These are phyloP conservation scores for Caenorhabditis becei DNA, from an alignment of 2,888 invertebrate species.

Conservation along the genomic window DNA sequence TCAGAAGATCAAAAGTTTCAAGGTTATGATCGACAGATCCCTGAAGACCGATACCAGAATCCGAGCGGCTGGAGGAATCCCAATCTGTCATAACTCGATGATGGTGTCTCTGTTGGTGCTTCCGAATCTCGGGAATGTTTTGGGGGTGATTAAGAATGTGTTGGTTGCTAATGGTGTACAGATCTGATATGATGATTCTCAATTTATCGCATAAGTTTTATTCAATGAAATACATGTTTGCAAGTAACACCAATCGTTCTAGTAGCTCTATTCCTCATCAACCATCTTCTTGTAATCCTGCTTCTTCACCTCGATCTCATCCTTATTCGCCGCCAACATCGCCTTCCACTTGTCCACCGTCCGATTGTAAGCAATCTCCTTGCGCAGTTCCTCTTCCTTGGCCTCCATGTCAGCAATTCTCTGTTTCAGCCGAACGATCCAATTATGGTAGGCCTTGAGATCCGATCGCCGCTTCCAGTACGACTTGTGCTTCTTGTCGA, in stretches of 20 bases:
- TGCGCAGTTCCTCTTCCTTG: not conserved
- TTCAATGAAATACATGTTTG: too few species aligned
- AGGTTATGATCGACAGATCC: conserved; percentile 33
- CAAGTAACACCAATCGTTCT: too few species aligned
- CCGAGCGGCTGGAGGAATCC: conserved; percentile 33
- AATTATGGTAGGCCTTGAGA: not conserved
- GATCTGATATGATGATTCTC: too few species aligned
- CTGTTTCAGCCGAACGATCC: not conserved
- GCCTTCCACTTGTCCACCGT: not conserved
- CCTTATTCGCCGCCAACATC: not conserved
- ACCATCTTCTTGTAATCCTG: not conserved
- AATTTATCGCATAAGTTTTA: too few species aligned
- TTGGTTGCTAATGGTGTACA: conserved; percentile 14
- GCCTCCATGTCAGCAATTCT: not conserved
- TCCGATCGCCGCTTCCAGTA: too few species aligned
- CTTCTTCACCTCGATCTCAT: not conserved
- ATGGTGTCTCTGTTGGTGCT: conserved; percentile 30
- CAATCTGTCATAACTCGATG: conserved; percentile 30
- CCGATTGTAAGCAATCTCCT: not conserved
- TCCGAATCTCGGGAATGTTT: conserved; percentile 25
- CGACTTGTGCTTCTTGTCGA: too few species aligned
- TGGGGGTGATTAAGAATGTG: conserved; percentile 28
- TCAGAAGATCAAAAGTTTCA: conserved; percentile 12
- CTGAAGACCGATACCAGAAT: conserved; percentile 17
- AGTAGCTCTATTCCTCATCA: too few species aligned